Percentiles rank a stretch among this genome's conserved stretches.
Conservation (phyloP, 2,888 invertebrate genomes). For the Epirrhoe alternata region DNA sequence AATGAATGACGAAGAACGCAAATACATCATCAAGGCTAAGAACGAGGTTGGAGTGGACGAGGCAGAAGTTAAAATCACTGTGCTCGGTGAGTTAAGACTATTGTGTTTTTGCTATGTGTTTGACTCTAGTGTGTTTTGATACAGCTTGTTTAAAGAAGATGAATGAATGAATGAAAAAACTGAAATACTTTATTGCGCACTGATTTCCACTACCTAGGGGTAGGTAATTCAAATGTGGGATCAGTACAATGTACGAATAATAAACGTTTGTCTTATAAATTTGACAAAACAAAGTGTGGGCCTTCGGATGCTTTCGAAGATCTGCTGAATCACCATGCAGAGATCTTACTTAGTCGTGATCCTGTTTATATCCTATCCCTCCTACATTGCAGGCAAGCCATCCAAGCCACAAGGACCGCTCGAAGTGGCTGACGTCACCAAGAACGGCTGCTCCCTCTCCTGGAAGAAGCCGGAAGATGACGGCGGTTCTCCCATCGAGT, state of each 20-base stretch:
- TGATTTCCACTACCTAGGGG: no score
- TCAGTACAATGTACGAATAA: no score
- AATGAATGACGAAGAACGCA: constrained; percentile 93
- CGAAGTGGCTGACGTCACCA: constrained; percentile 94
- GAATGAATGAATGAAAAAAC: no score
- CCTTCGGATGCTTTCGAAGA: no score
- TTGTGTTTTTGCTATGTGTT: not conserved
- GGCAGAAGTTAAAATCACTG: constrained; percentile 95
- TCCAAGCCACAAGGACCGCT: constrained; percentile 93
- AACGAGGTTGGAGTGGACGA: constrained; percentile 97
- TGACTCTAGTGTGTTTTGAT: no score
- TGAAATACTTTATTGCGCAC: no score
- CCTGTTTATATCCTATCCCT: not conserved
- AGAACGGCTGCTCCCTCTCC: constrained; percentile 95
- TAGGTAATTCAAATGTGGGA: no score
- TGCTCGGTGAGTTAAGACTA: constrained; percentile 83
- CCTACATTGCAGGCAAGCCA: constrained; percentile 86
- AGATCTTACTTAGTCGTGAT: no score
- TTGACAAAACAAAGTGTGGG: no score
- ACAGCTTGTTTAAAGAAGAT: no score
- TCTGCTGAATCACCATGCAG: no score
- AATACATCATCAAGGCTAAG: constrained; percentile 94
- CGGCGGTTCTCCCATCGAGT: constrained; percentile 96
- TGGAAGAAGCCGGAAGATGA: constrained; percentile 98
- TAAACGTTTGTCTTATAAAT: no score